A percentile compares a stretch with the other conserved stretches of the same genome.
Conservation (phyloP, 1,140 invertebrate species). For the Piezodorus guildinii region DNA sequence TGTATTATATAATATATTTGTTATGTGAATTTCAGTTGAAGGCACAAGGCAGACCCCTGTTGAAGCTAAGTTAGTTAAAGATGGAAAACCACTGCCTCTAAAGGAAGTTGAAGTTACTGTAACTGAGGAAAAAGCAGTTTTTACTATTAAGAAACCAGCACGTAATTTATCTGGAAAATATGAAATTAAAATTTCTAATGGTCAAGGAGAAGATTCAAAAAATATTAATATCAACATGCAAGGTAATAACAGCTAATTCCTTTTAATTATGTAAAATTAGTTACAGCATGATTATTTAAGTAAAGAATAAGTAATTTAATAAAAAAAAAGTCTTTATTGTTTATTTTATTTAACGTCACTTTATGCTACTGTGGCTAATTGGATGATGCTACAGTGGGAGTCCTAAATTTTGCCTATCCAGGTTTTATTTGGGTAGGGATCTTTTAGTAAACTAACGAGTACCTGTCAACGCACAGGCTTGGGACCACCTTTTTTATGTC, state of each 20-base stretch:
- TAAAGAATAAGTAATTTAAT: too few species aligned
- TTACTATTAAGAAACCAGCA: constrained; percentile 80
- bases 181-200: constrained; percentile 74
- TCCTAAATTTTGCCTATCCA: too few species aligned
- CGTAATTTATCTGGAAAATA: constrained; percentile 70
- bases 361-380: too few species aligned
- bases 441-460: too few species aligned
- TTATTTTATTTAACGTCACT: too few species aligned
- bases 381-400: too few species aligned
- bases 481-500: too few species aligned
- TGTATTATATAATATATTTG: constrained; percentile 10
- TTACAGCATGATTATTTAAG: too few species aligned
- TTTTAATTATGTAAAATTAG: too few species aligned
- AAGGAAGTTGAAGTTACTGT: constrained; percentile 84
- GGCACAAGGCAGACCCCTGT: constrained; percentile 76
- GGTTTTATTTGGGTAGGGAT: too few species aligned
- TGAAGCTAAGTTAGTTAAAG: constrained; percentile 77
- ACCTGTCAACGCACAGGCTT: too few species aligned
- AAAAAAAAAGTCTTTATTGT: too few species aligned
- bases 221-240: constrained; percentile 78
- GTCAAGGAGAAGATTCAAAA: constrained; percentile 74
- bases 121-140: constrained; percentile 76
- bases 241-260: constrained; percentile 35
- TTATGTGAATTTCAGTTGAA: constrained; percentile 46
- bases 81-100: constrained; percentile 70